Base-by-base conservation (phyloP, 2,797 vertebrate species). In the Notolepis coatsorum region DNA sequence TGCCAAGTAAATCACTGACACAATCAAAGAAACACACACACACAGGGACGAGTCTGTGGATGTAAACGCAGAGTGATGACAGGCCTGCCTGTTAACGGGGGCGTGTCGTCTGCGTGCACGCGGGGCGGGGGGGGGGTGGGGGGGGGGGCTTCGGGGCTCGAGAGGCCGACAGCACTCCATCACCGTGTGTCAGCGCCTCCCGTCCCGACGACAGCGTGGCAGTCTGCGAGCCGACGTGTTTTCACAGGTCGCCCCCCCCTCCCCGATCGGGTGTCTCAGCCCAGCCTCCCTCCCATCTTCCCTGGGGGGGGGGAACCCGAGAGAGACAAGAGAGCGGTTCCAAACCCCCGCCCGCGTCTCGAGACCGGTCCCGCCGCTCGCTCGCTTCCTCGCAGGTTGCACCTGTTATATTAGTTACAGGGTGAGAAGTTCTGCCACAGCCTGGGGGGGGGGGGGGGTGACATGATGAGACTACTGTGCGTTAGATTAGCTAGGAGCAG, bases 171-270 rank as follows among this genome's bases (percentile, higher is more conserved):
- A 47, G 37, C 23, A 8, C 31, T 45, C 54, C 10, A 6, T 55
- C 50, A 65, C 28, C 5, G 9, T 4, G 21, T 21, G 31, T 30
- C 42, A 8, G 52, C 7, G 9, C 25, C 15, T 68, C 25, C 43
- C 39, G 45, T 49, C 31, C 23, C 33, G 51, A 30, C 31, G 49
- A 30, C 59, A 53, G 41, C 52, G 39, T 46, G 53, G 8, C 18
- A 39, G 42, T 18, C 33, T 28, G 56, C 42, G 38, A 68, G 35
- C 48, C 30, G 56, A 52, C 62, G n/a, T 73, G 58, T 74, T 62
- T 67, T 61, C 37, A 50, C 65, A 67, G 41, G 66, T 69, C 25
- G 20, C 45, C n/a, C n/a, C n/a, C n/a, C n/a, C n/a, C n/a, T n/a
- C n/a, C n/a, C 38, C 61, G 28, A 63, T 45, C 35, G 24, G 30